phyloP scores from a whole-genome alignment of 2,888 invertebrate species.

The Orthosia cruda region DNA sequence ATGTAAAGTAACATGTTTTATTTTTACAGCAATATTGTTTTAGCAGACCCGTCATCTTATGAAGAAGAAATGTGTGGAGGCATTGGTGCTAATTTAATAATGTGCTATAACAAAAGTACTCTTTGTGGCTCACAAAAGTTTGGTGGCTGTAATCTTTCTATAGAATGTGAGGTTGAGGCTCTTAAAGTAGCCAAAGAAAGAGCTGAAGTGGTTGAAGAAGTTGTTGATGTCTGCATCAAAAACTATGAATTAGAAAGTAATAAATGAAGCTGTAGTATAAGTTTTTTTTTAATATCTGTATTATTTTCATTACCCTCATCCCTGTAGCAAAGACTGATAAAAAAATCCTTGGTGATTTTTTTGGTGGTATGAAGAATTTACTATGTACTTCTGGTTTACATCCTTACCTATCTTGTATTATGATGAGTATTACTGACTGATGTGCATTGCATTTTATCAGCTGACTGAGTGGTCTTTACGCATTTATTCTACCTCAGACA shows the following conservation, averaged over 20 bases:
- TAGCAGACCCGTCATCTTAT: slow-evolving; percentile 96
- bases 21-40: slow-evolving; percentile 92
- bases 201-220: slow-evolving; percentile 89
- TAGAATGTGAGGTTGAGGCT: slow-evolving; percentile 92
- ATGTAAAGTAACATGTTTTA: neutral
- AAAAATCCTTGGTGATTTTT: too few species aligned
- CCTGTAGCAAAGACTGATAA: too few species aligned
- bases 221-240: slow-evolving; percentile 83
- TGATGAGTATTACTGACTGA: too few species aligned
- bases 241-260: slow-evolving; percentile 71
- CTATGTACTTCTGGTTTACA: too few species aligned
- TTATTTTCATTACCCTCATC: neutral
- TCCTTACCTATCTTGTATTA: too few species aligned
- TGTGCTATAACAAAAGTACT: slow-evolving; percentile 93
- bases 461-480: too few species aligned
- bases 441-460: too few species aligned
- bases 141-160: slow-evolving; percentile 93
- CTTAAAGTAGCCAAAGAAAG: slow-evolving; percentile 92
- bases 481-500: too few species aligned
- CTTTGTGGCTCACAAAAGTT: slow-evolving; percentile 94
- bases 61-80: slow-evolving; percentile 95
- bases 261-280: slow-evolving; percentile 33
- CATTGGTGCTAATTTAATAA: slow-evolving; percentile 92
- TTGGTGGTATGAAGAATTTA: too few species aligned
- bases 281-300: neutral